Evolutionary conservation across 2,797 vertebrate species (phyloP).

Genomic region (Neopelma chrysocephalum): DNA sequence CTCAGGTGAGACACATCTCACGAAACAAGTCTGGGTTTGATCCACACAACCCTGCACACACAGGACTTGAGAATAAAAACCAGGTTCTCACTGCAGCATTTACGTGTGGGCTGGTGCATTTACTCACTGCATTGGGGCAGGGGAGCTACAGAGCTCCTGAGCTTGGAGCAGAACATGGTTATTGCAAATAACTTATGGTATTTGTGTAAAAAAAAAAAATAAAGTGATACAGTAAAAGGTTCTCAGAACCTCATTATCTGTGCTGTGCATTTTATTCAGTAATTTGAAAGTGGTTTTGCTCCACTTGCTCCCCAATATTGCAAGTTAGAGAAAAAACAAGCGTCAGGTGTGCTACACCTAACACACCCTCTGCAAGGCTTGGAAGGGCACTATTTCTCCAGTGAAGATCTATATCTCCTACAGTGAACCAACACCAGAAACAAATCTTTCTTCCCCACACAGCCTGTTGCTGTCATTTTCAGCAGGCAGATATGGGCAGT

Average conservation of each 20-base stretch:
- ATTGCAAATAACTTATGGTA: background rate
- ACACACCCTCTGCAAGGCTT: background rate
- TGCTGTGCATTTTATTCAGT: background rate
- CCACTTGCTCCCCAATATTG: background rate
- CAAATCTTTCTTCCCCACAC: background rate
- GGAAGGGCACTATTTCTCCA: too few species aligned
- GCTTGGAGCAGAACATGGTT: background rate
- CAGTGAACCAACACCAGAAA: background rate
- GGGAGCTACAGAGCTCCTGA: background rate
- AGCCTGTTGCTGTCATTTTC: background rate
- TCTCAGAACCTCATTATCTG: background rate
- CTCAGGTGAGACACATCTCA: background rate
- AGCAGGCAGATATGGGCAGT: background rate
- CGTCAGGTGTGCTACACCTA: background rate
- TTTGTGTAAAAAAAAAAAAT: too few species aligned
- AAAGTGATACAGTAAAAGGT: background rate
- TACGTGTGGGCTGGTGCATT: background rate
- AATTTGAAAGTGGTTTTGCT: background rate
- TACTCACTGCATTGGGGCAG: background rate
- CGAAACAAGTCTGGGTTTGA: background rate
- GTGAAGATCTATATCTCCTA: background rate
- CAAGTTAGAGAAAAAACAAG: background rate
- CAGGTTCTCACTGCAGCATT: background rate
- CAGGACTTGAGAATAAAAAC: rapidly evolving
- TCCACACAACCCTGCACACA: rapidly evolving